Percentiles rank a stretch among this genome's conserved stretches.
Conservation (phyloP, 2,797 vertebrate species). For the Rhadinocentrus ornatus region DNA sequence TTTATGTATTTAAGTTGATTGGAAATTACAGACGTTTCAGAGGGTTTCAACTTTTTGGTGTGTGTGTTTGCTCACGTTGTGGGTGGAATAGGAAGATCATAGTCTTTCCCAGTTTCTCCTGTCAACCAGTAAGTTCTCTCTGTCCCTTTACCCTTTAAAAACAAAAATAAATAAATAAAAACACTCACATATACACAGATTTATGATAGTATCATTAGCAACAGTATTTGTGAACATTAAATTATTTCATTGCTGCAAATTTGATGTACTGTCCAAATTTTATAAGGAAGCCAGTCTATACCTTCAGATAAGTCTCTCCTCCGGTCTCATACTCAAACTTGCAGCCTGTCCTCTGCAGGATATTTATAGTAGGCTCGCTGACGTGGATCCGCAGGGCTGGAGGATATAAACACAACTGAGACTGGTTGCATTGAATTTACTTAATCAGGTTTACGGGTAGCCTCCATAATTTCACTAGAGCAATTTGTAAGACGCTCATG, state of each 20-base stretch:
- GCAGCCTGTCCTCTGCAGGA: conserved; percentile 91
- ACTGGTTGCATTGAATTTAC: conserved; percentile 7
- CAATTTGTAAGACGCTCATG: not conserved
- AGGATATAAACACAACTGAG: conserved; percentile 22
- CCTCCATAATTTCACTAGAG: conserved; percentile 5
- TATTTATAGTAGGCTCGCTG: conserved; percentile 90
- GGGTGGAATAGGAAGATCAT: conserved; percentile 89
- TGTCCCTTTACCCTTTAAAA: conserved; percentile 87
- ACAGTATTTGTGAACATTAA: not conserved
- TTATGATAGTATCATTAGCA: not conserved
- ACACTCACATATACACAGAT: conserved; percentile 16
- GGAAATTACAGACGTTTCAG: not conserved
- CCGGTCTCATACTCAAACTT: conserved; percentile 90
- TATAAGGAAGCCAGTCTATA: conserved; percentile 39
- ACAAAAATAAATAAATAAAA: not conserved
- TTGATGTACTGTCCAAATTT: not conserved
- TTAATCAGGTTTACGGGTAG: conserved; percentile 27
- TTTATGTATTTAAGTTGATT: not conserved
- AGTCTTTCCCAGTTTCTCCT: conserved; percentile 87
- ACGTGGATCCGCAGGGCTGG: conserved; percentile 94
- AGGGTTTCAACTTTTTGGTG: not conserved
- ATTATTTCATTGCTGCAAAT: not conserved
- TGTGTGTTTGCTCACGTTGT: conserved; percentile 86
- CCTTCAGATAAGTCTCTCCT: conserved; percentile 94
- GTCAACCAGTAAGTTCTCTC: conserved; percentile 97